Base-by-base conservation (phyloP, 2,888 invertebrate genomes). In the Subacronicta megacephala region DNA sequence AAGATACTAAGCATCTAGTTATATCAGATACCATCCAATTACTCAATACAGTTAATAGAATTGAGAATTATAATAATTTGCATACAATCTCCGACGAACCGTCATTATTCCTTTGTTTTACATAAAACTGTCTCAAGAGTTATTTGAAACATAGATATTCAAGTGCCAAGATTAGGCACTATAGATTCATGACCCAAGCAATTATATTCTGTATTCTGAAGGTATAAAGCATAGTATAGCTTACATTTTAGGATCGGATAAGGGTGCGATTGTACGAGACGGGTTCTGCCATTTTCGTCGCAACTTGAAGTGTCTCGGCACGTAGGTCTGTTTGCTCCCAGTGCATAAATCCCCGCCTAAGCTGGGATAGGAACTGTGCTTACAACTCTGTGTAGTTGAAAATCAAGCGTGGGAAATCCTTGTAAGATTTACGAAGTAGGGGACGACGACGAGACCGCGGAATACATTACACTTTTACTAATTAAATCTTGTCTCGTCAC, bases 301-400 rank as follows among this genome's bases (percentile, higher is more conserved):
- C 64, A 52, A 67, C 66, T 75, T 74, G 52, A 69, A 75, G 62
- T 68, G 60, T 63, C 68, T 59, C 49, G 57, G 57, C 64, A 56
- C 50, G 63, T 68, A 62, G 59, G 54, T 53, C 55, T 79, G 77
- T 81, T 80, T 77, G 71, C 72, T 73, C 67, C 44, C 62, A 47
- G 67, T 73, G 80, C 81, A 75, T 63, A 78, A 80, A 78, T 78
- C 80, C 64, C 36, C 15, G 49, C 55, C 60, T 80, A 75, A 81
- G 72, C 78, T 67, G 57, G 64, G 72, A 68, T 75, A 62, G 36
- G 51, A 66, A 62, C 56, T 54, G 52, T 69, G 60, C 80, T 75
- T 72, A 73, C 71, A 72, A 60, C 65, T 72, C 68, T 57, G 58
- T 49, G 61, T 62, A 60, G 66, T 66, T 57, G 75, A 62, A 72